Conservation (phyloP, 2,113 vertebrate species). For the Leucosticte australis region DNA sequence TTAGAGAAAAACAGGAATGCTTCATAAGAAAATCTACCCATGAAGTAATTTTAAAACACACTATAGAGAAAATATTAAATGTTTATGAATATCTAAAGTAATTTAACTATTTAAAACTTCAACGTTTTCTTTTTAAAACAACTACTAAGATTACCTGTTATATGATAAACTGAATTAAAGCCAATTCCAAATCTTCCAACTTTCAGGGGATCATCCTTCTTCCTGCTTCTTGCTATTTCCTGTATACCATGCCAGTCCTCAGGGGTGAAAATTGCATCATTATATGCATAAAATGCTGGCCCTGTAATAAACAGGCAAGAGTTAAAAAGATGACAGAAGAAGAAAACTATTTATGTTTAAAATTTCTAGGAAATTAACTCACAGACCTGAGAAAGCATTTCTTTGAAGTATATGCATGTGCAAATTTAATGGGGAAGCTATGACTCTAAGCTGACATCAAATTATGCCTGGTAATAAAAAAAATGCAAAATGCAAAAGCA, state of each 20-base stretch:
- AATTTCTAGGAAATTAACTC: neutral
- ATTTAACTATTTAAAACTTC: neutral
- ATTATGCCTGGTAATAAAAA: neutral
- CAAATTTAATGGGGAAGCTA: neutral
- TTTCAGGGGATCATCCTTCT: constrained; percentile 96
- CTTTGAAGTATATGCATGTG: neutral
- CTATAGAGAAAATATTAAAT: neutral
- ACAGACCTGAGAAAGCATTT: neutral
- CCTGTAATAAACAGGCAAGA: constrained; percentile 65
- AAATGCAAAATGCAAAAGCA: neutral
- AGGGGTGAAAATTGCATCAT: constrained; percentile 89
- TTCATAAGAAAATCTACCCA: neutral
- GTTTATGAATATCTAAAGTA: neutral
- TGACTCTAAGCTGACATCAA: neutral
- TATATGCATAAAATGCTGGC: constrained; percentile 91
- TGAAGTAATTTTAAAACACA: neutral
- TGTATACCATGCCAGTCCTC: constrained; percentile 99
- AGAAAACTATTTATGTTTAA: neutral
- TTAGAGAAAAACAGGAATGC: neutral
- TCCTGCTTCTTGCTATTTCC: constrained; percentile 95
- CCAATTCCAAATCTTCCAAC: constrained; percentile 98
- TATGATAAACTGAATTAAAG: constrained; percentile 98
- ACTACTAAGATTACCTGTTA: constrained; percentile 83
- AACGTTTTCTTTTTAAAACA: neutral
- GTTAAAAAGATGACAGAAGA: neutral